phyloP scores from a whole-genome alignment of 2,888 invertebrate species.

The Volucella inflata region DNA sequence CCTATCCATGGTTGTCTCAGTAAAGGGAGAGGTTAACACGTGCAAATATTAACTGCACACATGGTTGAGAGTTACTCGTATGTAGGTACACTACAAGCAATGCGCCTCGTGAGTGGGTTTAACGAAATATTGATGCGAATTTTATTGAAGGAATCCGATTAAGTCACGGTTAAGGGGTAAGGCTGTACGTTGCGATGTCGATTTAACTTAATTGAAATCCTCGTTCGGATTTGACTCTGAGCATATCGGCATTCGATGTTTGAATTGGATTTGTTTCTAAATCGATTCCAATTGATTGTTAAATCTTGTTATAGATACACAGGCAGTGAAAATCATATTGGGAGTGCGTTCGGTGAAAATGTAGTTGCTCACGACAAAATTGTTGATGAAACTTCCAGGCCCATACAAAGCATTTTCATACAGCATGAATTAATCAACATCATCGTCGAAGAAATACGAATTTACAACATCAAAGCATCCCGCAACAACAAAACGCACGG shows the following conservation, averaged over 20 bases:
- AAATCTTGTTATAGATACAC: conserved; percentile 2
- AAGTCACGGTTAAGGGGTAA: background rate
- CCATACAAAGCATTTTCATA: too few species aligned
- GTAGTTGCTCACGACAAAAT: too few species aligned
- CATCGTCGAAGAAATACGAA: too few species aligned
- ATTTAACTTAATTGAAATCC: too few species aligned
- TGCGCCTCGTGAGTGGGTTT: background rate
- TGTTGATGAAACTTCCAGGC: too few species aligned
- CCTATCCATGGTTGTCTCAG: background rate
- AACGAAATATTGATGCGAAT: conserved; percentile 25
- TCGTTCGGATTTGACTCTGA: too few species aligned
- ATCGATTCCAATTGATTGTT: background rate
- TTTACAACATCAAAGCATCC: too few species aligned
- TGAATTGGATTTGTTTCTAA: background rate
- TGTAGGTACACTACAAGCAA: background rate
- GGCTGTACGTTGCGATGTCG: background rate
- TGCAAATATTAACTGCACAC: conserved; percentile 2
- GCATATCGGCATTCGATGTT: background rate
- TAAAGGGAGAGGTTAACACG: conserved; percentile 1
- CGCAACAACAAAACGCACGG: too few species aligned
- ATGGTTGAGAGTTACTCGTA: background rate
- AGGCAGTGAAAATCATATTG: background rate
- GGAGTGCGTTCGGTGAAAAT: too few species aligned
- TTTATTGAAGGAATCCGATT: conserved; percentile 23
- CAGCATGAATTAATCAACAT: too few species aligned